Base-by-base conservation (phyloP, 2,113 vertebrate genomes). In the Sinocyclocheilus rhinocerous region DNA sequence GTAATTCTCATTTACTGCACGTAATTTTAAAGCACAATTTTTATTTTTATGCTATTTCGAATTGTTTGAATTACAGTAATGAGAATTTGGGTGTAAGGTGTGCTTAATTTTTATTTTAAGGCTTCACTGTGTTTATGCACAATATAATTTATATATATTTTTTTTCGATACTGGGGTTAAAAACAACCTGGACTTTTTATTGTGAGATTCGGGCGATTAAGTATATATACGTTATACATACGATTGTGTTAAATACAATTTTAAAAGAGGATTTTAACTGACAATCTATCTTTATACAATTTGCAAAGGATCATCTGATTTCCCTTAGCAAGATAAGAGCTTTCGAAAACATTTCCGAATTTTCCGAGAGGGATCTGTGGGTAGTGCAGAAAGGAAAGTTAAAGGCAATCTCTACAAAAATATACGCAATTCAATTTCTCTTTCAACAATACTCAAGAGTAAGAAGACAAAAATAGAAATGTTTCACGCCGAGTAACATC, bases 401-500 rank as follows among this genome's bases (percentile, higher is more conserved):
- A 55, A 63, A 82, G 75, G 83, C 76, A 87, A 95, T 91, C 93
- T 95, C 94, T 97, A 97, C 95, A 97, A 97, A 97, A 96, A 97
- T 96, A 96, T 95, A 97, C 94, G 95, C 95, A 93, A 95, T 94
- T 36, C 94, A 33, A n/a, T 82, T 95, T 67, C 52, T 77, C 57
- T 78, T 86, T 92, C 89, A 92, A 91, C 92, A 48, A 81, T 91
- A 85, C 48, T 50, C 48, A 85, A 85, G 89, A 92, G 95, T 96
- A 94, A 95, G 91, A 92, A 89, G 90, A 90, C 92, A 93, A 95
- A 95, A 93, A 95, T 95, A 96, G 95, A 97, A 98, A 97, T 95
- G 95, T 95, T 93, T 96, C 96, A 96, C 97, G 97, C 26, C 29
- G 95, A 95, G 95, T 96, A 96, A 97, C 94, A 92, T 93, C 93